Conservation (phyloP, 2,888 invertebrate genomes). For the Cyclophora punctaria region DNA sequence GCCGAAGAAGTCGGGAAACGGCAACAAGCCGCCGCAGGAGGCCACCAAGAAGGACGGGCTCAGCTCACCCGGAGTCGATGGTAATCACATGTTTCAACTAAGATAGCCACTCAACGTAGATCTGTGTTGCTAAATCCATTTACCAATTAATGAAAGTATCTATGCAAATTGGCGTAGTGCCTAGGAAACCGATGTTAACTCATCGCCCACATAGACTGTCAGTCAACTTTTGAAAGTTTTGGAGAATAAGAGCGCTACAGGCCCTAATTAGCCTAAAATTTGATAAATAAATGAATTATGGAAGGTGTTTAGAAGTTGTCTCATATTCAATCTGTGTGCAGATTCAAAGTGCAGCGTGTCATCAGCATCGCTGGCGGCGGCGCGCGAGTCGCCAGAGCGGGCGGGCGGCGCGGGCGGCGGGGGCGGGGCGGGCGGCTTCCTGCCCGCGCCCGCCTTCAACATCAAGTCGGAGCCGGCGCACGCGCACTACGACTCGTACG, state of each 20-base stretch:
- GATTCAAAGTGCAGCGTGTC: conserved; percentile 57
- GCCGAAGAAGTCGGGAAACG: conserved; percentile 84
- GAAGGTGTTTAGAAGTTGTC: too few species aligned
- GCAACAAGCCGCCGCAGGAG: conserved; percentile 54
- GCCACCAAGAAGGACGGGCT: conserved; percentile 61
- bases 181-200: too few species aligned
- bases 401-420: conserved; percentile 23
- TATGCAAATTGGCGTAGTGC: too few species aligned
- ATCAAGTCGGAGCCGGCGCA: conserved; percentile 65
- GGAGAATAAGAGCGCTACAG: too few species aligned
- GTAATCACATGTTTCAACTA: conserved; percentile 22
- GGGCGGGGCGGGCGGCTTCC: conserved; percentile 50
- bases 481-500: conserved; percentile 43
- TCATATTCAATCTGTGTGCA: conserved; percentile 17
- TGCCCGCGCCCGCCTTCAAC: conserved; percentile 57
- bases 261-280: too few species aligned
- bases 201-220: too few species aligned
- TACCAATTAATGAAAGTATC: too few species aligned
- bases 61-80: conserved; percentile 59
- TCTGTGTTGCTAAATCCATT: too few species aligned
- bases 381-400: conserved; percentile 32
- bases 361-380: conserved; percentile 49
- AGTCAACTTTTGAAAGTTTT: too few species aligned
- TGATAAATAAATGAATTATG: too few species aligned
- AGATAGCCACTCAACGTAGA: too few species aligned